Evolutionary conservation across 2,797 vertebrate genomes (phyloP).

Genomic region (Lithobates sylvaticus): DNA sequence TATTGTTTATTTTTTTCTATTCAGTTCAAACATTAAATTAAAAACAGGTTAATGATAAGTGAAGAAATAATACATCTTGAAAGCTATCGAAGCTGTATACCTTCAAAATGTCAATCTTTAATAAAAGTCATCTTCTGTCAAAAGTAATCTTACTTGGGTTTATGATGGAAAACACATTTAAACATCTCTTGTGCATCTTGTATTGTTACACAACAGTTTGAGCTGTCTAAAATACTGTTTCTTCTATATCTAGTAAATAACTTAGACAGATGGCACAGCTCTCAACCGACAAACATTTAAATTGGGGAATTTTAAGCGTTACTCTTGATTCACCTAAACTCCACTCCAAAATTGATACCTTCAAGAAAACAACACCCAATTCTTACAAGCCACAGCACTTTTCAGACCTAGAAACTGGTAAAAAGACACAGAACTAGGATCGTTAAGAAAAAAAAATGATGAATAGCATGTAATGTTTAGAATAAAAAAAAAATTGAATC

Average conservation of each 20-base stretch:
- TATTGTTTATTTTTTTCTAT: neutral
- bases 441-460: no score
- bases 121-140: constrained; percentile 20
- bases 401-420: no score
- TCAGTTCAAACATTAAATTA: neutral
- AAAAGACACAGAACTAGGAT: no score
- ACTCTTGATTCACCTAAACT: neutral
- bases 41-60: neutral
- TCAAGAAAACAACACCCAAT: no score
- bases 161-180: constrained; percentile 17
- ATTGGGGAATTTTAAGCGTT: neutral
- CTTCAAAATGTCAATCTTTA: neutral
- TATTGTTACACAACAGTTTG: neutral
- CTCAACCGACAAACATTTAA: neutral
- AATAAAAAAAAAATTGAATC: no score
- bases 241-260: neutral
- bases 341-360: neutral
- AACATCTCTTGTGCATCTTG: neutral
- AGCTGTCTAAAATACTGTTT: neutral
- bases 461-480: no score
- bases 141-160: constrained; percentile 3
- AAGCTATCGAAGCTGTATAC: neutral
- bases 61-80: neutral
- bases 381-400: no score
- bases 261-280: neutral